Conservation (phyloP, 2,888 invertebrate species). For the Tortrix viridana region DNA sequence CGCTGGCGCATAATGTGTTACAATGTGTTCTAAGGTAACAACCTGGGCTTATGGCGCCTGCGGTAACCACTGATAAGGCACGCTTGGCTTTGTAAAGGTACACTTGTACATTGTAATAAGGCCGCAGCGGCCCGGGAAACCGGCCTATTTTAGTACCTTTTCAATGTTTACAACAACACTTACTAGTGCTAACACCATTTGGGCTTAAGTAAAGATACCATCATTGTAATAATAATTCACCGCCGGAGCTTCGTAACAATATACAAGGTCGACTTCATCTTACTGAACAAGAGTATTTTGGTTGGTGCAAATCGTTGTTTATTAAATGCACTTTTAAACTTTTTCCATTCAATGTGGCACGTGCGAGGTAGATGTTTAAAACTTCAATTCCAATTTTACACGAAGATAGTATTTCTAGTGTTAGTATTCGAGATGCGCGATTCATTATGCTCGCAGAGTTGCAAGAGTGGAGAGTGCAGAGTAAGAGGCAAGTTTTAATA, state of each 20-base stretch:
- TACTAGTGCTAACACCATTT: conserved; percentile 38
- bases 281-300: too few relatives aligned
- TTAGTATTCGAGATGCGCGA: conserved; percentile 65
- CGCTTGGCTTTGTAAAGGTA: conserved; percentile 73
- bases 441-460: conserved; percentile 71
- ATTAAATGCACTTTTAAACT: too few relatives aligned
- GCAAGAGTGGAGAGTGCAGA: conserved; percentile 65
- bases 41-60: conserved; percentile 75
- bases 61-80: conserved; percentile 77
- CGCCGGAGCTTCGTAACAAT: background rate
- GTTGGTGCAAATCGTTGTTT: too few relatives aligned
- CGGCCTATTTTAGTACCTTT: conserved; percentile 44
- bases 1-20: conserved; percentile 76
- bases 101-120: conserved; percentile 73
- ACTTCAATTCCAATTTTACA: conserved; percentile 4
- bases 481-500: conserved; percentile 82
- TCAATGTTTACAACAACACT: conserved; percentile 61
- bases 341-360: too few relatives aligned
- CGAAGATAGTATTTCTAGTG: conserved; percentile 53
- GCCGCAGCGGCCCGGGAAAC: conserved; percentile 59
- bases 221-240: conserved; percentile 9
- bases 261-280: too few relatives aligned
- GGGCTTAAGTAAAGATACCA: conserved; percentile 8
- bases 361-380: background rate
- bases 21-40: conserved; percentile 80